Percentiles rank a stretch among this genome's conserved stretches.
Conservation (phyloP, 1,140 invertebrate species). For the Metopolophium dirhodum region DNA sequence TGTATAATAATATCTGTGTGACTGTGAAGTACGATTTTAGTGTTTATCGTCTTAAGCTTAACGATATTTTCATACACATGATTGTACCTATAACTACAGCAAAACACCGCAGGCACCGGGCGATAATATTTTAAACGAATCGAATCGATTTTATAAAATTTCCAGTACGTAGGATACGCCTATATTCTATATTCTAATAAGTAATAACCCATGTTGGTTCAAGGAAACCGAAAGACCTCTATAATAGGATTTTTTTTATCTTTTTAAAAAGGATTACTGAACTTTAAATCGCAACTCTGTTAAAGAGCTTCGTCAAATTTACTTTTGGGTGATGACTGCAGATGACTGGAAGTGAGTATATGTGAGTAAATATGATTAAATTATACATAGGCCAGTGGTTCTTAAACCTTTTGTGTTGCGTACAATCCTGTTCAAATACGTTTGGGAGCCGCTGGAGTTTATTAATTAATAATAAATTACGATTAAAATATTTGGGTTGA, state of each 20-base stretch:
- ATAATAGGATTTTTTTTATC: not conserved
- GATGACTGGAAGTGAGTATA: not conserved
- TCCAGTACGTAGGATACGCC: not conserved
- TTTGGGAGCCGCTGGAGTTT: not conserved
- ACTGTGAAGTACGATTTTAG: not conserved
- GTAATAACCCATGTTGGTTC: not conserved
- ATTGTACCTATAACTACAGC: not conserved
- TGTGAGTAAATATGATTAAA: slow-evolving; percentile 1
- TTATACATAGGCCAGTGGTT: not conserved
- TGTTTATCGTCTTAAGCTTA: not conserved
- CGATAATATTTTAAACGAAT: not conserved
- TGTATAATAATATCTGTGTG: not conserved
- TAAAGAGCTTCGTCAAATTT: not conserved
- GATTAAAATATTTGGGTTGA: not conserved
- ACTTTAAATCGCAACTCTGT: not conserved
- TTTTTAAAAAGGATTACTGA: not conserved
- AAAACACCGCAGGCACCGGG: not conserved
- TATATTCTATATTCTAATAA: not conserved
- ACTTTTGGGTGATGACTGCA: not conserved
- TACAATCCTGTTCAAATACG: not conserved
- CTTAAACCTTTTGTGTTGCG: not conserved
- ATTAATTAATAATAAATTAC: slow-evolving; percentile 14
- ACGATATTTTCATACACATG: not conserved
- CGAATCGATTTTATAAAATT: not conserved
- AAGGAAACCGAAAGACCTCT: not conserved